These are phyloP conservation scores for Chiroxiphia lanceolata DNA, from an alignment of 2,797 vertebrate genomes.

Conservation along the genomic window DNA sequence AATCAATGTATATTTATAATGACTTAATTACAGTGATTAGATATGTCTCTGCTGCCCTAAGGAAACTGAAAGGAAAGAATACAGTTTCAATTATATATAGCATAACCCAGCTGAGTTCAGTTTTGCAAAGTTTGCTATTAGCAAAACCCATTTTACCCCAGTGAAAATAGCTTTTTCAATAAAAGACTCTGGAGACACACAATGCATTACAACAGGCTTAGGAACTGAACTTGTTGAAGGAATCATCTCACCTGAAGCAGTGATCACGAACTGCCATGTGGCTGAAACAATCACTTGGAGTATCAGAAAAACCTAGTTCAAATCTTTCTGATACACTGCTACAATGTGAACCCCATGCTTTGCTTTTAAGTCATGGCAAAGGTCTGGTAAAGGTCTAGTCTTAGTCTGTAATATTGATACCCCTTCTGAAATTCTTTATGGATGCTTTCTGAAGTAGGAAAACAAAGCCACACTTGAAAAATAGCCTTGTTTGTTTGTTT, in stretches of 20 bases:
- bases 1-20: constrained; percentile 50
- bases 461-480: not conserved
- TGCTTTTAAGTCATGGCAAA: not conserved
- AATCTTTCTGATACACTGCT: not conserved
- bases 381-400: not conserved
- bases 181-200: not conserved
- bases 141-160: not conserved
- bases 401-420: not conserved
- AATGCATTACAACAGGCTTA: not conserved
- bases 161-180: not conserved
- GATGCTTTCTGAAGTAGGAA: not conserved
- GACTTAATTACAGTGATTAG: constrained; percentile 57
- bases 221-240: not conserved
- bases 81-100: constrained; percentile 10
- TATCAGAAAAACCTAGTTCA: not conserved
- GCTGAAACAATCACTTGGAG: not conserved
- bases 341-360: not conserved
- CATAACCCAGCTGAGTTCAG: not conserved
- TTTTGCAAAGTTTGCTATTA: constrained; percentile 19
- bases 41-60: constrained; percentile 1
- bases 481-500: not conserved
- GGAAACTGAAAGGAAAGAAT: constrained; percentile 1
- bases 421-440: not conserved
- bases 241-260: not conserved
- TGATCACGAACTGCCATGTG: not conserved